Evolutionary conservation across 2,888 invertebrate genomes (phyloP).

Genomic region (Noctua janthe): DNA sequence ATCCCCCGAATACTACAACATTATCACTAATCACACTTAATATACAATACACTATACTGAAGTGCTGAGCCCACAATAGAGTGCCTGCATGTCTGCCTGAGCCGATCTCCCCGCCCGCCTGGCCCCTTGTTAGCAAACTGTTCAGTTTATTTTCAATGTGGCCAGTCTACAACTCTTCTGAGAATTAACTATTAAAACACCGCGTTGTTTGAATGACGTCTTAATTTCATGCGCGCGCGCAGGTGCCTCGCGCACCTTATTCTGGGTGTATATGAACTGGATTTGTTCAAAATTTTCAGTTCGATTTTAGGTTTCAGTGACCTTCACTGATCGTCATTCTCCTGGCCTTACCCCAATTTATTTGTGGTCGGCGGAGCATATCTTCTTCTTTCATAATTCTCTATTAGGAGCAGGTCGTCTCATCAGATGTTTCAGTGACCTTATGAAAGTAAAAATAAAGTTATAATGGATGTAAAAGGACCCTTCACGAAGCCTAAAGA

Average conservation of each 20-base stretch:
- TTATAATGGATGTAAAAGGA: too few species aligned
- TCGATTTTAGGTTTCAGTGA: background rate
- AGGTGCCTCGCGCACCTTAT: constrained; percentile 59
- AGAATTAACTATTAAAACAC: constrained; percentile 68
- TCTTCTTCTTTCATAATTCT: too few species aligned
- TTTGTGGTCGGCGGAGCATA: too few species aligned
- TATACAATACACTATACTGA: background rate
- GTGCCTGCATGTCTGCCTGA: constrained; percentile 23
- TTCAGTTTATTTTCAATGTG: constrained; percentile 57
- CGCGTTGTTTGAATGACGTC: constrained; percentile 70
- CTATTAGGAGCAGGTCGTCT: too few species aligned
- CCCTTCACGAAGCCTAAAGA: too few species aligned
- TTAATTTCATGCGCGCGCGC: constrained; percentile 64
- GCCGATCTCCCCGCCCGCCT: background rate
- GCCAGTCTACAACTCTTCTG: constrained; percentile 63
- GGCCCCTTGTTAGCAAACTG: constrained; percentile 64
- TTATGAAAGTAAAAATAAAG: too few species aligned
- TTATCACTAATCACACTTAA: background rate
- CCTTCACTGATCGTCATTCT: too few species aligned
- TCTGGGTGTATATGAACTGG: constrained; percentile 36
- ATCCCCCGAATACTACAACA: background rate
- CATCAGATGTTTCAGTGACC: too few species aligned
- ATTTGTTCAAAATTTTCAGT: background rate
- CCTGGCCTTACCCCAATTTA: too few species aligned
- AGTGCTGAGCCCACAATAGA: background rate